Base-by-base conservation (phyloP, 2,797 vertebrate genomes). In the Staurois parvus region DNA sequence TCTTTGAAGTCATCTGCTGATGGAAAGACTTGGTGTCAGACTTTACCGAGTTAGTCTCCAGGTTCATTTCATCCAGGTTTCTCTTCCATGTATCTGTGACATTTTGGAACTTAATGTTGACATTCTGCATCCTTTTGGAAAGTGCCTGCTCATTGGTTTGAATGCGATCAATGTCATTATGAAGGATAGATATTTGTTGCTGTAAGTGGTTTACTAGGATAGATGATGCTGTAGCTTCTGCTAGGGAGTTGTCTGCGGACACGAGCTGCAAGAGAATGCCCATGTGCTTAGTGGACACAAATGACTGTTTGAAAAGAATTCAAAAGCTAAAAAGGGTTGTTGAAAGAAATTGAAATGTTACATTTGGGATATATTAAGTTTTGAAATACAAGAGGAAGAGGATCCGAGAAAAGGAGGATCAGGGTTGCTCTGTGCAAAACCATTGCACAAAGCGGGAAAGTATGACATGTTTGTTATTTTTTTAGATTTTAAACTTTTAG, bases 191-290 rank as follows among this genome's bases (percentile, higher is more conserved):
- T 85, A 98, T 70, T 91, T 97, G 95, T 88, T 93, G 93, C 79
- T 95, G 94, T 90, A 97, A 95, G 64, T 91, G 92, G 66, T 92
- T 92, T 86, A 95, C 91, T 92, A 93, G 32, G 91, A 96, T 93
- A 86, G 92, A 62, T 45, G 95, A 90, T 83, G 95, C 92, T 66
- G 94, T 93, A 77, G 93, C 93, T 88, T 94, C 94, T 90, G 19
- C 94, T 40, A 98, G 94, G 91, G 92, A 90, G 19, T 92, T 94
- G 88, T 97, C 95, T 40, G 97, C 96, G 87, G 96, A 93, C 72
- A 95, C 94, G 89, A 99, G 96, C 98, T 99, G 96, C 91, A 99
- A 97, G 95, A 59, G 96, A 98, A 92, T 34, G 88, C 86, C 90
- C 85, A 87, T 84, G 83, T 91, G 90, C 91, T 90, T 90, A 93